Evolutionary conservation across 2,113 vertebrate species (phyloP).

Genomic region (Cavia aperea): DNA sequence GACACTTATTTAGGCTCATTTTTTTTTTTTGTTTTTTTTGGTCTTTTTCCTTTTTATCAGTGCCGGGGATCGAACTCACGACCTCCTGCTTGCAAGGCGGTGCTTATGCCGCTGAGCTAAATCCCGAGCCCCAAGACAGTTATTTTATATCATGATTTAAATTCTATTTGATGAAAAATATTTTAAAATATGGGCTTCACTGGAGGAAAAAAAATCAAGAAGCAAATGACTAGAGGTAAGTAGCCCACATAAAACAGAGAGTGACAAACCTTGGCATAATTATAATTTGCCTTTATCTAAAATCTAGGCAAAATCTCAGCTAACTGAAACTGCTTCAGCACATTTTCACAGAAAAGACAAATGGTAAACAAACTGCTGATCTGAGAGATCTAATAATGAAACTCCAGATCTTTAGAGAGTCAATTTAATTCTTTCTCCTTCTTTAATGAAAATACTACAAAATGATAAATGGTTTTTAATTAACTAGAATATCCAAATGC

Average conservation of each 20-base stretch:
- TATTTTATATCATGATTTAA: constrained; percentile 29
- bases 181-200: background rate
- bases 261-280: constrained; percentile 21
- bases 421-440: background rate
- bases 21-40: too few species aligned
- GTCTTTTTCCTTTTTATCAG: too few species aligned
- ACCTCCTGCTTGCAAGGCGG: too few species aligned
- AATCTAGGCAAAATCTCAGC: constrained; percentile 30
- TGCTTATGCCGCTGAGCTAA: too few species aligned
- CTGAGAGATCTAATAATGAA: constrained; percentile 40
- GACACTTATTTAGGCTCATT: too few species aligned
- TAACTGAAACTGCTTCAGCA: constrained; percentile 7
- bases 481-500: background rate
- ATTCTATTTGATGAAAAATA: background rate
- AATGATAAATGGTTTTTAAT: constrained; percentile 47
- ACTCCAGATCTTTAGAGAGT: background rate
- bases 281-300: constrained; percentile 13
- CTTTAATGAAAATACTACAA: constrained; percentile 42
- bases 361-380: constrained; percentile 8
- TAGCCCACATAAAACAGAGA: background rate
- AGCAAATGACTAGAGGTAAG: background rate
- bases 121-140: background rate
- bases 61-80: too few species aligned
- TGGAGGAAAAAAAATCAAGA: constrained; percentile 4
- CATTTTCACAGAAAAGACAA: constrained; percentile 8